These are phyloP conservation scores for Dermatophagoides farinae DNA, from an alignment of 1,140 invertebrate genomes.

Conservation along the genomic window DNA sequence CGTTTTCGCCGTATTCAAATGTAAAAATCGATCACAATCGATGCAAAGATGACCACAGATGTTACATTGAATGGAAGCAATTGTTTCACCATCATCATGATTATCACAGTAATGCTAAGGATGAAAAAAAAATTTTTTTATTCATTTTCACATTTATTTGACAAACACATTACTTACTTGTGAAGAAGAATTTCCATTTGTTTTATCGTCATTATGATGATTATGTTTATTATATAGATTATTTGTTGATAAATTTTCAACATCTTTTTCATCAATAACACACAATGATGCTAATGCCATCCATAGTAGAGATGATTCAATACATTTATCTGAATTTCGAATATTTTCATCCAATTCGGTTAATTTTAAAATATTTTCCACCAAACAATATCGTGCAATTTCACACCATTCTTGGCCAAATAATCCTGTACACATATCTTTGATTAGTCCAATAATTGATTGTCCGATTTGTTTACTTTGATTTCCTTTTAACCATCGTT, in stretches of 20 bases:
- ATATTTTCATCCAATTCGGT: conserved; percentile 54
- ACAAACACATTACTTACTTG: not conserved
- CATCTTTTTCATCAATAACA: conserved; percentile 72
- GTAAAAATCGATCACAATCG: conserved; percentile 84
- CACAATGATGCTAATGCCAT: conserved; percentile 74
- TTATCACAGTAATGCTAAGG: conserved; percentile 67
- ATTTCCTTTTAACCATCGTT: conserved; percentile 49
- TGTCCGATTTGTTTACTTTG: conserved; percentile 63
- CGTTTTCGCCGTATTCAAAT: conserved; percentile 60
- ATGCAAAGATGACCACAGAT: conserved; percentile 76
- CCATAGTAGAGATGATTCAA: conserved; percentile 71
- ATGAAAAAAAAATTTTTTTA: conserved; percentile 6
- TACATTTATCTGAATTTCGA: conserved; percentile 47
- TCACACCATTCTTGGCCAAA: conserved; percentile 62
- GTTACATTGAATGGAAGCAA: conserved; percentile 72
- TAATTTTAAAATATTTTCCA: conserved; percentile 64
- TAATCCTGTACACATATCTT: conserved; percentile 74
- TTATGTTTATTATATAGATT: conserved; percentile 33
- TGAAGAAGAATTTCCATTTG: conserved; percentile 9
- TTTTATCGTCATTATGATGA: not conserved
- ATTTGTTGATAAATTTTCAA: conserved; percentile 53
- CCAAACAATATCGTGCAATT: conserved; percentile 71
- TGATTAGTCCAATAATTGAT: conserved; percentile 62
- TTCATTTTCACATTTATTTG: conserved; percentile 9
- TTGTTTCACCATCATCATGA: conserved; percentile 86